Evolutionary conservation across 2,113 vertebrate species (phyloP).

Genomic region (Pleuronectes platessa): DNA sequence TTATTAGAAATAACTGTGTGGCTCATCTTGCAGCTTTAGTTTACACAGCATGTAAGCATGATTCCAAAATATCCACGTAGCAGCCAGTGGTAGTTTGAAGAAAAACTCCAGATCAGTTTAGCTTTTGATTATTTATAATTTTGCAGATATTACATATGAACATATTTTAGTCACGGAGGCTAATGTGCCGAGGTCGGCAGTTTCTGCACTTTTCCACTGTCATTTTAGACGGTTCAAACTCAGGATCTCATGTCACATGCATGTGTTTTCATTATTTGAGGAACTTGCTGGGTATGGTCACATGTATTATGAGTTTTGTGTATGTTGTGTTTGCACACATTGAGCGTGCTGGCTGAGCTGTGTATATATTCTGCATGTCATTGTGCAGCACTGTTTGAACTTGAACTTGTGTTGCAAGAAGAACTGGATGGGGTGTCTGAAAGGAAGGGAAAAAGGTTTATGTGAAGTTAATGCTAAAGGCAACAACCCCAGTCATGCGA

Average conservation of each 20-base stretch:
- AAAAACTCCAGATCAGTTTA: no score
- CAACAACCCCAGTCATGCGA: neutral
- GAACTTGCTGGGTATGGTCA: constrained; percentile 41
- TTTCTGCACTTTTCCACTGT: constrained; percentile 39
- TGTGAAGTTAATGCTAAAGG: neutral
- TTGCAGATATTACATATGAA: no score
- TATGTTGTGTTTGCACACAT: constrained; percentile 36
- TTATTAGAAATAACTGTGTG: no score
- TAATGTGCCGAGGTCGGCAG: constrained; percentile 37
- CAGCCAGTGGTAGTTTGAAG: neutral
- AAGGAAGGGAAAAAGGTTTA: neutral
- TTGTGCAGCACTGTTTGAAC: neutral
- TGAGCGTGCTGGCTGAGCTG: neutral
- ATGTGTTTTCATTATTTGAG: constrained; percentile 50
- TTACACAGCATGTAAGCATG: no score
- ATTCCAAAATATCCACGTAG: no score
- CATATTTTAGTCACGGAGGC: constrained; percentile 23
- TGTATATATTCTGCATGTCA: neutral
- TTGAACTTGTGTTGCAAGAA: constrained; percentile 3
- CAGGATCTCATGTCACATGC: constrained; percentile 55
- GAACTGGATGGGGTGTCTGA: neutral
- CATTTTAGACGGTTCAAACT: constrained; percentile 28
- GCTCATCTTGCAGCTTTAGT: no score
- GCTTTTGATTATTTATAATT: no score
- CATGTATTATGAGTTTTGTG: constrained; percentile 20